Conservation (phyloP, 2,888 invertebrate genomes). For the Phlogophora meticulosa region DNA sequence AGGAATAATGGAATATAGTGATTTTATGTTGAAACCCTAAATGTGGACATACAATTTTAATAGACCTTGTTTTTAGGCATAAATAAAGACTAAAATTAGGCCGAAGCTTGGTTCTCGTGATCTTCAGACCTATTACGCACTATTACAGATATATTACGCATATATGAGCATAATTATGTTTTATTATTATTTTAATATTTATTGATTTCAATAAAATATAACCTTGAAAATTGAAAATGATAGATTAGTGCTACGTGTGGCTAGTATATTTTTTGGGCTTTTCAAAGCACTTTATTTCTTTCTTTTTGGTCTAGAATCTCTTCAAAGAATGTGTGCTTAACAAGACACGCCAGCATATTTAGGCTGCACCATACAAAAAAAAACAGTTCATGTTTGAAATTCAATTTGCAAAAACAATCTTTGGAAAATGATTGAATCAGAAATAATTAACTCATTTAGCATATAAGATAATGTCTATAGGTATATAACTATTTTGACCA, state of each 20-base stretch:
- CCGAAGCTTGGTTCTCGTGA: conserved; percentile 20
- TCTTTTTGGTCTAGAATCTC: not conserved
- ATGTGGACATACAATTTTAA: conserved; percentile 35
- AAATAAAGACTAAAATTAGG: conserved; percentile 14
- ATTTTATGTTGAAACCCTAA: conserved; percentile 46
- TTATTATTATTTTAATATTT: conserved; percentile 27
- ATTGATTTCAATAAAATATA: conserved; percentile 23
- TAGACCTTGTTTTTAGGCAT: conserved; percentile 1
- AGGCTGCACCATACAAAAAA: too few species aligned
- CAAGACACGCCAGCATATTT: not conserved
- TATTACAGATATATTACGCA: conserved; percentile 28
- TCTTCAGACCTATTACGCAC: conserved; percentile 38
- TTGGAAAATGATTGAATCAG: too few species aligned
- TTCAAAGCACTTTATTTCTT: not conserved
- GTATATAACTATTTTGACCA: too few species aligned
- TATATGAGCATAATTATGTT: conserved; percentile 36
- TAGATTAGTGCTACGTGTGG: not conserved
- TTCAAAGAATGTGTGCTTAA: not conserved
- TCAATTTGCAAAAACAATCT: too few species aligned
- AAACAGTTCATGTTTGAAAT: too few species aligned
- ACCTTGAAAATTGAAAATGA: conserved; percentile 2
- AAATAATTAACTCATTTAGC: too few species aligned
- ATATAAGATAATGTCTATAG: too few species aligned
- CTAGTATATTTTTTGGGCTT: not conserved
- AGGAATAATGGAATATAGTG: conserved; percentile 39